Evolutionary conservation across 2,797 vertebrate species (phyloP).

Genomic region (Scolopax rusticola): DNA sequence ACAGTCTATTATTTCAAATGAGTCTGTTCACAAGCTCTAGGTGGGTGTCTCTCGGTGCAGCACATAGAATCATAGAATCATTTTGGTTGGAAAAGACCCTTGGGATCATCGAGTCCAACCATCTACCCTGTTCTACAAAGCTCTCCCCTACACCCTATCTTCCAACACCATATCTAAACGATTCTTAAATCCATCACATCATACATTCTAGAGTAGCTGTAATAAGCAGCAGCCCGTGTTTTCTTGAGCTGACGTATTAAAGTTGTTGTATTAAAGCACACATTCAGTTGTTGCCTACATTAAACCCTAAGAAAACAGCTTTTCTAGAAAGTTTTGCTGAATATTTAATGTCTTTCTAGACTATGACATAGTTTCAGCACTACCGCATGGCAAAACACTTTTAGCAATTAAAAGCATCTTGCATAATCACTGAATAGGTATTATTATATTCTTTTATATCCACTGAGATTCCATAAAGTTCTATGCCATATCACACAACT

Average conservation of each 20-base stretch:
- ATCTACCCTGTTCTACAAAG: too few relatives aligned
- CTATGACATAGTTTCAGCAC: neutral
- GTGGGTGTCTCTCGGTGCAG: neutral
- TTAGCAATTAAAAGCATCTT: neutral
- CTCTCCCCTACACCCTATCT: too few relatives aligned
- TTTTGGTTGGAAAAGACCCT: too few relatives aligned
- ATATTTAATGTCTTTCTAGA: neutral
- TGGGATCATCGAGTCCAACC: too few relatives aligned
- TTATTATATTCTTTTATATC: neutral
- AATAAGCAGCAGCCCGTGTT: neutral
- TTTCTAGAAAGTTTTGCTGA: neutral
- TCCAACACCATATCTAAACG: too few relatives aligned
- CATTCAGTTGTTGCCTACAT: neutral
- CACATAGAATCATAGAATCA: neutral
- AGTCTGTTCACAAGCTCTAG: neutral
- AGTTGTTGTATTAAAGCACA: neutral
- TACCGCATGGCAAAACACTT: neutral
- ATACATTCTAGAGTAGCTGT: neutral
- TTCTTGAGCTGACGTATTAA: neutral
- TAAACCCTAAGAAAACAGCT: neutral
- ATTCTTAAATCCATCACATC: too few relatives aligned
- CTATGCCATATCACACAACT: neutral
- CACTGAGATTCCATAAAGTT: neutral
- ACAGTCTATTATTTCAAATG: neutral
- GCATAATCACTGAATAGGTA: neutral